Conservation (phyloP, 2,888 invertebrate genomes). For the Drosophila colorata region DNA sequence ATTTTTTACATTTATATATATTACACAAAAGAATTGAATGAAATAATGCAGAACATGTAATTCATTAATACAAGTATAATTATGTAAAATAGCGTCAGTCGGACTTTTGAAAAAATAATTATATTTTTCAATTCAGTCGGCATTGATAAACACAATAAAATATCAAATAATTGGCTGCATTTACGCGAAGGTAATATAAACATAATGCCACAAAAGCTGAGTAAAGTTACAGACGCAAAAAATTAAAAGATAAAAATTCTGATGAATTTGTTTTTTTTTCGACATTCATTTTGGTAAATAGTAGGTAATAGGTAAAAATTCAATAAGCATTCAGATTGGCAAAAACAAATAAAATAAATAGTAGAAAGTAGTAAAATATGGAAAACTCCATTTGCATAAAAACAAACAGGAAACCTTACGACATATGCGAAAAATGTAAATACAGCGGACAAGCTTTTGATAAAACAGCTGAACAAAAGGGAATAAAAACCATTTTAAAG, state of each 20-base stretch:
- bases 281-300: background rate
- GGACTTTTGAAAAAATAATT: background rate
- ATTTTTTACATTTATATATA: background rate
- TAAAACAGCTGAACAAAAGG: slow-evolving; percentile 4
- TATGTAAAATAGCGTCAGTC: background rate
- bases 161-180: background rate
- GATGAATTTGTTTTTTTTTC: background rate
- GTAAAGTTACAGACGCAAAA: background rate
- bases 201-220: background rate
- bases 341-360: slow-evolving; percentile 22
- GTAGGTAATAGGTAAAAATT: too few relatives aligned
- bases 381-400: slow-evolving; percentile 63
- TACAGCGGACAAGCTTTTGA: slow-evolving; percentile 23
- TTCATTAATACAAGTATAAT: background rate
- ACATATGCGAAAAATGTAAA: slow-evolving; percentile 27
- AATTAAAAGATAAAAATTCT: slow-evolving; percentile 3
- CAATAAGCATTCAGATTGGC: slow-evolving; percentile 6
- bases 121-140: background rate
- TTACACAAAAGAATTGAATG: background rate
- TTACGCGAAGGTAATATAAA: background rate
- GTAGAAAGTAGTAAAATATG: slow-evolving; percentile 14
- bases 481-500: slow-evolving; percentile 21
- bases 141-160: background rate
- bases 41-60: background rate
- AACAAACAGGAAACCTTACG: slow-evolving; percentile 13